Evolutionary conservation across 2,113 vertebrate genomes (phyloP).

Genomic region (Ctenodactylus gundi): DNA sequence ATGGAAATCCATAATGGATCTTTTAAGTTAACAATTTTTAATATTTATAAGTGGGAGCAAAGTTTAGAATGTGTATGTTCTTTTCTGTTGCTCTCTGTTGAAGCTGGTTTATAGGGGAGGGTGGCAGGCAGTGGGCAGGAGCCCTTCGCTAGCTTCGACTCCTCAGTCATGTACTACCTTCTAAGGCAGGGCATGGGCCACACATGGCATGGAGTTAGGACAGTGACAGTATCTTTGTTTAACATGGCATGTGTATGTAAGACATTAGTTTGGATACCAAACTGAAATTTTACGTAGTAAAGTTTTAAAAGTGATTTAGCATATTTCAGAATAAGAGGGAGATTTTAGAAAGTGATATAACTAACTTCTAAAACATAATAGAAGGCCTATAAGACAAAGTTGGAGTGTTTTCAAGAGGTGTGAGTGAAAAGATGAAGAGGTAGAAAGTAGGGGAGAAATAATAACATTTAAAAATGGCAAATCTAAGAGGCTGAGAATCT

Average conservation of each 20-base stretch:
- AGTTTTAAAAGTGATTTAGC: conserved; percentile 6
- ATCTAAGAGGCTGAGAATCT: neutral
- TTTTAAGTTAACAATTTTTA: neutral
- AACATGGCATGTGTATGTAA: neutral
- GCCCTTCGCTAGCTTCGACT: neutral
- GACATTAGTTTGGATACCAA: neutral
- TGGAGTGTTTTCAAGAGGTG: neutral
- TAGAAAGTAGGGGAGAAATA: conserved; percentile 7
- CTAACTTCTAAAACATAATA: conserved; percentile 1
- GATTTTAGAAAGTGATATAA: neutral
- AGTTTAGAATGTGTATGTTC: neutral
- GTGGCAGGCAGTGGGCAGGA: neutral
- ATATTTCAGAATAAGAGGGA: conserved; percentile 18
- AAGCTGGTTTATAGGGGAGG: neutral
- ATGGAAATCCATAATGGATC: neutral
- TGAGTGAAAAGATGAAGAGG: neutral
- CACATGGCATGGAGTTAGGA: neutral
- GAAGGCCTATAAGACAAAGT: neutral
- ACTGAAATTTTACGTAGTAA: neutral
- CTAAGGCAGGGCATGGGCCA: neutral
- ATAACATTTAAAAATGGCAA: neutral
- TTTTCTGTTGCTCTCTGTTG: neutral
- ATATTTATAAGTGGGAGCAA: neutral
- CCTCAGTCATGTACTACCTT: neutral
- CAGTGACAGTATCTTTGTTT: rapidly evolving